Evolutionary conservation across 2,113 vertebrate species (phyloP).

Genomic region (Dipodomys spectabilis): DNA sequence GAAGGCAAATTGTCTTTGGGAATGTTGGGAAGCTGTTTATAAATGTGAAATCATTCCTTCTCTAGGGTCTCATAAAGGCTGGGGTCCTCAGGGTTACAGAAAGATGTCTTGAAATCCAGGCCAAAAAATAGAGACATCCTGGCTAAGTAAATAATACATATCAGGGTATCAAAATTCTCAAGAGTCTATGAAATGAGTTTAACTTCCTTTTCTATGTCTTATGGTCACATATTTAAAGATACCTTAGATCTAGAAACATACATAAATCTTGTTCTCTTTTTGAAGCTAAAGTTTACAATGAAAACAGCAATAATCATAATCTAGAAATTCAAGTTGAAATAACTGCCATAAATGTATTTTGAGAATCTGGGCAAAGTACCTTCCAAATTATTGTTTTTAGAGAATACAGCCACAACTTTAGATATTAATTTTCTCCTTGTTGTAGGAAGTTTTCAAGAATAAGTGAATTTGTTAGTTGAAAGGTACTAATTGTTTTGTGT

Average conservation of each 20-base stretch:
- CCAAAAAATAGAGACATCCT: neutral
- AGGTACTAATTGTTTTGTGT: neutral
- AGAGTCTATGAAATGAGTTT: neutral
- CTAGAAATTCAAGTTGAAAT: neutral
- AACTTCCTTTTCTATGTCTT: neutral
- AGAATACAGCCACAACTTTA: neutral
- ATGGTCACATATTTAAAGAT: conserved; percentile 24
- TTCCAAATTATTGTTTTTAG: neutral
- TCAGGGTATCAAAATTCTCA: neutral
- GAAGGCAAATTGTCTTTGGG: neutral
- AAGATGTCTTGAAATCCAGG: conserved; percentile 36
- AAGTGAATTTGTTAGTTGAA: neutral
- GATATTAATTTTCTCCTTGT: neutral
- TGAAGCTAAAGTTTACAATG: neutral
- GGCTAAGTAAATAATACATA: neutral
- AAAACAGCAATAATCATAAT: conserved; percentile 5
- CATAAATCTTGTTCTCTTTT: neutral
- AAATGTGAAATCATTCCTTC: conserved; percentile 38
- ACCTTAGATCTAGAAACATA: neutral
- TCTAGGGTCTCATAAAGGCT: neutral
- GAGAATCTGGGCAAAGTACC: neutral
- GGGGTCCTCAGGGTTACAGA: neutral
- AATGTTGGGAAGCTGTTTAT: neutral
- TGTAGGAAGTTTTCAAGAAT: neutral
- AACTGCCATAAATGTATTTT: neutral